Percentiles rank a stretch among this genome's conserved stretches.
phyloP scores from a whole-genome alignment of 2,797 vertebrate species.

The Peromyscus eremicus region DNA sequence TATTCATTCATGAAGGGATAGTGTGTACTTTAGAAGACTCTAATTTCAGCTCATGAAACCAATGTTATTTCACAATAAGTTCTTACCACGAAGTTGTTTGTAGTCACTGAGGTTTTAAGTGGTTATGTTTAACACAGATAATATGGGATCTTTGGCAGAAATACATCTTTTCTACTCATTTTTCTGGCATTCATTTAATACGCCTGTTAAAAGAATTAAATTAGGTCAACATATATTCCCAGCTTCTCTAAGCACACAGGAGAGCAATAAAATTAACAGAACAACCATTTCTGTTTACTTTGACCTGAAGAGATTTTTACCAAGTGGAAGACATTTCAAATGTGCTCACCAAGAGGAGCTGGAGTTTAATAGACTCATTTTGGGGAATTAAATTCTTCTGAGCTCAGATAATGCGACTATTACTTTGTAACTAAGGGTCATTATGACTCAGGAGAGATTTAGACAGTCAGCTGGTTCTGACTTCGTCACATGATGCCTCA shows the following conservation, averaged over 20 bases:
- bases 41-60: constrained; percentile 41
- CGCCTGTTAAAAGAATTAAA: not conserved
- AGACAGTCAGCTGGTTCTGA: not conserved
- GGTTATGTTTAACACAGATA: constrained; percentile 11
- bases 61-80: constrained; percentile 55
- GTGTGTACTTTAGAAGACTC: not conserved
- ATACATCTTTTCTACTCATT: constrained; percentile 55
- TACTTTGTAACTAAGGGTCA: not conserved
- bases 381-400: not conserved
- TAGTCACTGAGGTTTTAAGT: not conserved
- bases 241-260: not conserved
- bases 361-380: constrained; percentile 7
- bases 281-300: constrained; percentile 41
- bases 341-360: not conserved
- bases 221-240: not conserved
- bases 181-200: constrained; percentile 44
- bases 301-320: constrained; percentile 27
- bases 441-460: not conserved
- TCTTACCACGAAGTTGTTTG: constrained; percentile 2
- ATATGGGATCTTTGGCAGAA: constrained; percentile 11
- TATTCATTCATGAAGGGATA: constrained; percentile 21
- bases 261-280: constrained; percentile 61
- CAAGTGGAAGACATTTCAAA: constrained; percentile 5
- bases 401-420: constrained; percentile 2
- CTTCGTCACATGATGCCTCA: not conserved